phyloP scores from a whole-genome alignment of 1,140 invertebrate species.

The Muscidifurax raptorellus region DNA sequence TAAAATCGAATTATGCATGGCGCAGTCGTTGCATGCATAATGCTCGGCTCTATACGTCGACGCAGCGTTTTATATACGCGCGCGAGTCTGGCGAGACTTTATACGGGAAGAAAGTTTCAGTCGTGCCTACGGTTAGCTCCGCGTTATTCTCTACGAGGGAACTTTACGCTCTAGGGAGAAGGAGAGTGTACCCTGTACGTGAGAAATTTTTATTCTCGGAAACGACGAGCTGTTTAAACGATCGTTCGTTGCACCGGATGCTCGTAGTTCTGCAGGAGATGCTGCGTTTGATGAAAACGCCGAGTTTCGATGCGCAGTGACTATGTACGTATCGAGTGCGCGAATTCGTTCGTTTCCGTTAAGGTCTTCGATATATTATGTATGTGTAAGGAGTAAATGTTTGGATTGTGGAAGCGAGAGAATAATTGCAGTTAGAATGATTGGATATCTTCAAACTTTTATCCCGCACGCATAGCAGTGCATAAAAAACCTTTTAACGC shows the following conservation, averaged over 20 bases:
- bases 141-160: background rate
- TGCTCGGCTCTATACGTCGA: background rate
- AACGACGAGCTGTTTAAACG: too few relatives aligned
- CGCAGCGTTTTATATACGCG: background rate
- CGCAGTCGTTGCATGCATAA: slow-evolving; percentile 19
- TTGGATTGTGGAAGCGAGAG: too few relatives aligned
- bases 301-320: background rate
- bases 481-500: background rate
- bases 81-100: background rate
- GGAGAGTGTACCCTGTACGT: background rate
- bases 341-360: background rate
- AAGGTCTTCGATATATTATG: too few relatives aligned
- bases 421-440: too few relatives aligned
- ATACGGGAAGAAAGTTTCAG: background rate
- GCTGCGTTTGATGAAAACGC: background rate
- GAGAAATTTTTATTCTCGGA: background rate
- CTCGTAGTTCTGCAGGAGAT: background rate
- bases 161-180: background rate
- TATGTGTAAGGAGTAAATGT: too few relatives aligned
- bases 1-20: slow-evolving; percentile 24
- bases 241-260: background rate
- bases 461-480: background rate
- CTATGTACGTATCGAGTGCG: background rate
- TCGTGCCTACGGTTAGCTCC: background rate
- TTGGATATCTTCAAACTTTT: background rate